phyloP scores from a whole-genome alignment of 2,113 vertebrate genomes.

The Chaenogobius annularis region DNA sequence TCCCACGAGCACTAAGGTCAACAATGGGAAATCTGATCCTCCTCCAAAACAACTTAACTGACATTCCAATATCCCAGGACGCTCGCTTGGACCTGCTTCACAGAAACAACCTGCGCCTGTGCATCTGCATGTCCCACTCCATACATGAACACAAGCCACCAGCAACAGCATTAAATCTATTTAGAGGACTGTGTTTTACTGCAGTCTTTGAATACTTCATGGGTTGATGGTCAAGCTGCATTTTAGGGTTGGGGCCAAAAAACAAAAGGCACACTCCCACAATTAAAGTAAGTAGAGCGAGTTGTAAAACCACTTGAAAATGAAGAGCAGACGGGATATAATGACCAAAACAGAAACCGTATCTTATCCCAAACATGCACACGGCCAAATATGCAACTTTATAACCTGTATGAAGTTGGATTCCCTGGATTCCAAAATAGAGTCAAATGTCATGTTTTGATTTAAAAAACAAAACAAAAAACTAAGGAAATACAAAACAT shows the following conservation, averaged over 20 bases:
- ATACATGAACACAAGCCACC: neutral
- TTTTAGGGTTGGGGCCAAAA: conserved; percentile 8
- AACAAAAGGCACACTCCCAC: conserved; percentile 14
- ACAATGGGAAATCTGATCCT: conserved; percentile 61
- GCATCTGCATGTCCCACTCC: conserved; percentile 6
- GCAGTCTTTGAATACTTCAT: neutral
- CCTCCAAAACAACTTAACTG: conserved; percentile 53
- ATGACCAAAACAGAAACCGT: neutral
- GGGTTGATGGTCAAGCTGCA: neutral
- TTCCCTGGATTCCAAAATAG: too few relatives aligned
- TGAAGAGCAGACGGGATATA: conserved; percentile 1
- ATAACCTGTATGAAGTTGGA: neutral
- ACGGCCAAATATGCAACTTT: conserved; percentile 9
- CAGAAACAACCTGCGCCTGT: conserved; percentile 8
- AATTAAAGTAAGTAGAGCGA: conserved; percentile 3
- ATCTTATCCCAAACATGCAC: neutral
- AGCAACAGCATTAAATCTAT: conserved; percentile 5
- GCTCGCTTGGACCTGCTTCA: conserved; percentile 45
- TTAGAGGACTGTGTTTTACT: neutral
- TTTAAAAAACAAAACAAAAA: neutral
- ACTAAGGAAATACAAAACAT: too few relatives aligned
- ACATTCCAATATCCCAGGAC: conserved; percentile 65
- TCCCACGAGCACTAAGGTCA: conserved; percentile 34
- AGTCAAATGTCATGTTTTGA: conserved; percentile 17
- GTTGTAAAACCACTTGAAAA: conserved; percentile 15